Conservation (phyloP, 2,113 vertebrate genomes). For the Amblyornis subalaris region DNA sequence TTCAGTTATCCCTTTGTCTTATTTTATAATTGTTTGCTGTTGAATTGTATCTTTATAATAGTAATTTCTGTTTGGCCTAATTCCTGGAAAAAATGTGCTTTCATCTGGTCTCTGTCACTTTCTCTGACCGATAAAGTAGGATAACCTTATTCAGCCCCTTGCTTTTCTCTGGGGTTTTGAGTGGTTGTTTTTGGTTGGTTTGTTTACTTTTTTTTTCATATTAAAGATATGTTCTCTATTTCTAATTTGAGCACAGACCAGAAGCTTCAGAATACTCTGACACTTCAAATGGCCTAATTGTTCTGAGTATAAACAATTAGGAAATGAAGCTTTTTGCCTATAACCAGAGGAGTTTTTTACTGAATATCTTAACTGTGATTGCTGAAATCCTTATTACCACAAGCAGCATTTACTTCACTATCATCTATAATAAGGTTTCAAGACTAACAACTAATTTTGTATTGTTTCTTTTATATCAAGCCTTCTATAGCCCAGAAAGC, state of each 20-base stretch:
- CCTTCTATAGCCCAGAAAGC: background rate
- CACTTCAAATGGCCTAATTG: background rate
- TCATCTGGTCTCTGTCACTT: background rate
- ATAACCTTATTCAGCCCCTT: background rate
- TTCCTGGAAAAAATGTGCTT: background rate
- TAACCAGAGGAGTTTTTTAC: background rate
- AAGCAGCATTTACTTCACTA: background rate
- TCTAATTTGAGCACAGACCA: background rate
- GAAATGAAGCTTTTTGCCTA: background rate
- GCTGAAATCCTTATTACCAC: background rate
- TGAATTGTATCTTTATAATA: background rate
- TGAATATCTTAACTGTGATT: background rate
- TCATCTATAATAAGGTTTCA: background rate
- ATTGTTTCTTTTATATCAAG: background rate
- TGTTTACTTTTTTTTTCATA: background rate
- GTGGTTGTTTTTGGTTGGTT: accelerated
- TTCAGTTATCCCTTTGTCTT: background rate
- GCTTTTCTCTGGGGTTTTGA: background rate
- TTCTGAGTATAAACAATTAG: background rate
- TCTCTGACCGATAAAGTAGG: background rate
- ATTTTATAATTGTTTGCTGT: background rate
- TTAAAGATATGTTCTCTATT: background rate
- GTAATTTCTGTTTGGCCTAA: background rate
- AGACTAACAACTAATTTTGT: background rate
- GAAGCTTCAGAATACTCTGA: background rate